Evolutionary conservation across 2,888 invertebrate species (phyloP).

Genomic region (Brachyptera putata): DNA sequence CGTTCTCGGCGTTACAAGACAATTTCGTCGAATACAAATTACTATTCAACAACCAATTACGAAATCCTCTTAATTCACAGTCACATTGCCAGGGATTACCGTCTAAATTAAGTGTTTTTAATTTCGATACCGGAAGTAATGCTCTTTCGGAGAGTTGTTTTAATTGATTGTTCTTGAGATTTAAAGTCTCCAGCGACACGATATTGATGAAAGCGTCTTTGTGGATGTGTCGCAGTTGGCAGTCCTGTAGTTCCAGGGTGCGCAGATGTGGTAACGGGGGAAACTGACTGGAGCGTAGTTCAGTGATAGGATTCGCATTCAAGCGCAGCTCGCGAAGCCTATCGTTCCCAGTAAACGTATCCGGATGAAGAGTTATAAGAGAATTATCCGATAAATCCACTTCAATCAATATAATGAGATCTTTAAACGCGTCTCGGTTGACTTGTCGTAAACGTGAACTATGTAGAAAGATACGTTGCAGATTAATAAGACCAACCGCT

Average conservation of each 20-base stretch:
- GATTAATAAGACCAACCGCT: conserved; percentile 70
- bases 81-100: conserved; percentile 90
- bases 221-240: conserved; percentile 70
- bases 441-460: conserved; percentile 71
- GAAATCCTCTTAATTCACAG: conserved; percentile 76
- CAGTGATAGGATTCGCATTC: conserved; percentile 76
- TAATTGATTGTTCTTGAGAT: conserved; percentile 76
- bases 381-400: conserved; percentile 82
- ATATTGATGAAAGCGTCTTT: conserved; percentile 72
- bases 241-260: conserved; percentile 74
- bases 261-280: conserved; percentile 75
- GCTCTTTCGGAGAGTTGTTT: conserved; percentile 62
- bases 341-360: conserved; percentile 81
- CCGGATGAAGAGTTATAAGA: conserved; percentile 66
- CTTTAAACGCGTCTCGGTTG: conserved; percentile 79
- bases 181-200: conserved; percentile 67
- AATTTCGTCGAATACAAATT: conserved; percentile 73
- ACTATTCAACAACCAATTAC: conserved; percentile 71
- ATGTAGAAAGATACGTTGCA: conserved; percentile 77
- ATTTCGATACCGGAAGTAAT: conserved; percentile 66
- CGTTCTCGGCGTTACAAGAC: conserved; percentile 53
- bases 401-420: conserved; percentile 79
- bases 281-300: conserved; percentile 71
- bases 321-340: conserved; percentile 71
- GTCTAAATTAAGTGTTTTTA: conserved; percentile 76